These are phyloP conservation scores for Tupaia tana DNA, from an alignment of 2,113 vertebrate genomes.

Conservation along the genomic window DNA sequence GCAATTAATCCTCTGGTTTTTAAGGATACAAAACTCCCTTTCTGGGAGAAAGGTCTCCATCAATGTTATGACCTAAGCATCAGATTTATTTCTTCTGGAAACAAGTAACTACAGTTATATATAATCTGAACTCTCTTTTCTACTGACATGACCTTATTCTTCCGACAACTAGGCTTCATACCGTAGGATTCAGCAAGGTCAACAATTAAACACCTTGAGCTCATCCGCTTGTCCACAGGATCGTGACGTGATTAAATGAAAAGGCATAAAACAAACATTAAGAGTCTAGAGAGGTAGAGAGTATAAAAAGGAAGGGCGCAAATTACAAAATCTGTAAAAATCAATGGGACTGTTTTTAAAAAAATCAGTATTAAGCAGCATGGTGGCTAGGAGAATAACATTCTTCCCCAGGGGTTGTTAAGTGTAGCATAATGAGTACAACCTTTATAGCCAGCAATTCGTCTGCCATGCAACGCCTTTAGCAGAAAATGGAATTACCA, in stretches of 20 bases:
- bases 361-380: constrained; percentile 16
- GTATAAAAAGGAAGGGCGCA: constrained; percentile 41
- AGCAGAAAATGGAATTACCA: constrained; percentile 55
- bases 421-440: neutral
- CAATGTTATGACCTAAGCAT: neutral
- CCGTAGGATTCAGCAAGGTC: constrained; percentile 8
- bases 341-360: constrained; percentile 17
- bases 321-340: constrained; percentile 49
- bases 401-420: neutral
- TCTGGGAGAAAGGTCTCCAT: neutral
- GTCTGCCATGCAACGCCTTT: neutral
- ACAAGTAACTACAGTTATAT: neutral
- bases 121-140: neutral
- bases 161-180: neutral
- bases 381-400: constrained; percentile 9
- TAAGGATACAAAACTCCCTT: neutral
- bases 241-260: neutral
- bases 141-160: neutral
- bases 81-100: neutral
- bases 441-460: constrained; percentile 41
- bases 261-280: constrained; percentile 14
- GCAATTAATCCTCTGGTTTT: neutral
- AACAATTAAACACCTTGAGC: constrained; percentile 19
- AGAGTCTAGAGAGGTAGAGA: neutral
- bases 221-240: neutral